Evolutionary conservation across 2,797 vertebrate species (phyloP).

Genomic region (Rhynchonycteris naso): DNA sequence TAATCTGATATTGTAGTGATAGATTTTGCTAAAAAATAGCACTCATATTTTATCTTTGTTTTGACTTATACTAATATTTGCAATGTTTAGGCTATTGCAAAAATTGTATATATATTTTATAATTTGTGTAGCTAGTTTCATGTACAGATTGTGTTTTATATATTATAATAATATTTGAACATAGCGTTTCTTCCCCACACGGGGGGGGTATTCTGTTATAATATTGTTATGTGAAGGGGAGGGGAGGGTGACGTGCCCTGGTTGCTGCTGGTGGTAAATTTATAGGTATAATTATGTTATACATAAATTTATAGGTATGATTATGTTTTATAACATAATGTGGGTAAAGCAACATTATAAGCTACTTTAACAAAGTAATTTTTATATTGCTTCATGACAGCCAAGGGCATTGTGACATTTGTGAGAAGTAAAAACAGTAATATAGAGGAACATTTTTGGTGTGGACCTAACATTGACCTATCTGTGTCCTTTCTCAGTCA

Average conservation of each 20-base stretch:
- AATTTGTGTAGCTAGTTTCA: not conserved
- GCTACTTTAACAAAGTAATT: not conserved
- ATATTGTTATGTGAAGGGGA: not conserved
- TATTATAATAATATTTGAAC: not conserved
- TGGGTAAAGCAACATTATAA: not conserved
- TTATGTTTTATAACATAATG: no score
- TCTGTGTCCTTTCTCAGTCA: not conserved
- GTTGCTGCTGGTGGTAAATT: not conserved
- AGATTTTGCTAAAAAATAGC: not conserved
- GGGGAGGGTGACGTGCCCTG: not conserved
- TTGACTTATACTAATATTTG: not conserved
- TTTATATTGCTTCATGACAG: constrained; percentile 17
- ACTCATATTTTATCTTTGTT: not conserved
- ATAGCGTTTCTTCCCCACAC: not conserved
- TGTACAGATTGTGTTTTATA: not conserved
- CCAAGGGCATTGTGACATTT: not conserved
- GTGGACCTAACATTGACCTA: not conserved
- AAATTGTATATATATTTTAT: not conserved
- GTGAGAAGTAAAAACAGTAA: not conserved
- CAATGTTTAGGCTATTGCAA: not conserved
- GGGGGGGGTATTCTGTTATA: not conserved
- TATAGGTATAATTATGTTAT: not conserved
- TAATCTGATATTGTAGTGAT: not conserved
- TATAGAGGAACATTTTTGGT: not conserved
- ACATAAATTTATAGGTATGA: not conserved